Base-by-base conservation (phyloP, 2,797 vertebrate species). In the Poliocrania exsul region DNA sequence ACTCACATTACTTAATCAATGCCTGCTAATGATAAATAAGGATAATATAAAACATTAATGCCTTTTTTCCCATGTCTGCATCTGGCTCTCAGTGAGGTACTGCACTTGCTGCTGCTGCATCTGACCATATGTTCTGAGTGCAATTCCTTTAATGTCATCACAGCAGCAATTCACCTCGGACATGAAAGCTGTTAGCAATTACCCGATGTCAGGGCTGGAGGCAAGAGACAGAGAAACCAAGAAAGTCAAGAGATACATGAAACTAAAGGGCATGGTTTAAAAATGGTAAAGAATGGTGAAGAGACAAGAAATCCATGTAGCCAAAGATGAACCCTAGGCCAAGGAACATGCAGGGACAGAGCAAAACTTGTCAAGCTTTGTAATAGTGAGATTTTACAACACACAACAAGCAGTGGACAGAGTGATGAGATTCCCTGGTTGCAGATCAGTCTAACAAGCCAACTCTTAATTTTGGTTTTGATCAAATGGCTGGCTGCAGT, bases 11-110 rank as follows among this genome's bases (percentile, higher is more conserved):
- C 62, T 70, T 89, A 85, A 90, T 77, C 65, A 83, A 47, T 38
- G 18, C 18, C 44, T 66, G 11, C 38, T 86, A 74, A 81, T 40
- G 47, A 86, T 25, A 83, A 92, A 86, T 40, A 88, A 4, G 23
- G 92, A 82, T 74, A 67, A 74, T 47, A 90, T 38, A 90, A 91
- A 92, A 82, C 12, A 70, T 77, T 77, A 74, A 78, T 5, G 2
- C 4, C 28, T 82, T 82, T 88, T 86, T 80, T 71, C 16, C 26
- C 51, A 33, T 70, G 47, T 57, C 57, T 93, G 38, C 37, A 57
- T 78, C 84, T 89, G 57, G 29, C 16, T 74, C 33, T 81, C 12
- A 13, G 16, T 86, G 66, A 94, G 86, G 25, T 51, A 53, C 58
- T 53, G 40, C 15, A n/a, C 29, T 95, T 60, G 42, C 56, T 82